Evolutionary conservation across 2,888 invertebrate species (phyloP), one percentile per base, ranked within the genome.

Genomic region (Labia minor): DNA sequence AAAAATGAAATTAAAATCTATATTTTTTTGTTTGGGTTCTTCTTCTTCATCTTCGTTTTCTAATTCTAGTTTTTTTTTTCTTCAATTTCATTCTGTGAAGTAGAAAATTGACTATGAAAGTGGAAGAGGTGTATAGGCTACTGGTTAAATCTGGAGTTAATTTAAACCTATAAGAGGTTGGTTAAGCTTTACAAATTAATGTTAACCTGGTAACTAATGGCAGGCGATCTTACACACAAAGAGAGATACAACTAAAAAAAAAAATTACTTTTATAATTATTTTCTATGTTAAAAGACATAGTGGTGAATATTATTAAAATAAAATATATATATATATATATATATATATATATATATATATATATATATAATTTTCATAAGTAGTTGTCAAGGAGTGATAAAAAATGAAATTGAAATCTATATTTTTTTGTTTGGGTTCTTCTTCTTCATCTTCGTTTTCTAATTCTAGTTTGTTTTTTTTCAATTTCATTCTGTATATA

Each of bases 361-460:
- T n/a, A n/a, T n/a, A n/a, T n/a, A n/a, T n/a, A n/a, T n/a, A 49
- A 49, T 49, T 49, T 49, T 49, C 49, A 49, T 49, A 49, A 49
- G 49, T 49, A 49, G 49, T 49, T 49, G 49, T 49, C n/a, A 49
- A 49, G 49, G 14, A 49, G 49, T n/a, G 16, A 49, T 49, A n/a
- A 49, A 49, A 33, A 33, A 33, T 33, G 11, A 49, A 49, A 49
- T 10, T 49, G 16, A 49, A 49, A 49, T 49, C 8, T 3, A 49
- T 49, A 8, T 49, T 49, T 16, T 49, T 49, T n/a, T 49, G 14
- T 49, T n/a, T 49, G 6, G 6, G 33, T 33, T 33, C 6, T 33
- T 33, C 33, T 8, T 11, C 11, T 33, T 33, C 33, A 33, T 8
- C 6, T 33, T 6, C 11, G 6, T 33, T 33, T 33, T 33, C 11